Evolutionary conservation across 2,113 vertebrate species (phyloP).

Genomic region (Pantherophis guttatus): DNA sequence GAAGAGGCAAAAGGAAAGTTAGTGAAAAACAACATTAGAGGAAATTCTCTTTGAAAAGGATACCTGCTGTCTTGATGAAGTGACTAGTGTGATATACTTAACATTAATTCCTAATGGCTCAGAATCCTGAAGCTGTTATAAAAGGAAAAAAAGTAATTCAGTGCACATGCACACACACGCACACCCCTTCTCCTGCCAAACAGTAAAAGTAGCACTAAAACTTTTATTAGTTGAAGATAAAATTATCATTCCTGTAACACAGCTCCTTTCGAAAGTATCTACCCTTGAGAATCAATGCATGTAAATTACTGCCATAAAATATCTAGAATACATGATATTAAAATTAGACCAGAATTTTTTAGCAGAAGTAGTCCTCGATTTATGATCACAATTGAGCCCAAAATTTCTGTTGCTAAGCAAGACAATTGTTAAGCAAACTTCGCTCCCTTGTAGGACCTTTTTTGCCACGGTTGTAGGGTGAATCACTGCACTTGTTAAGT

Average conservation of each 20-base stretch:
- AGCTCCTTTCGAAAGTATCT: constrained; percentile 7
- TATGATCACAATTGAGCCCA: background rate
- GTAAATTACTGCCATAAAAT: constrained; percentile 33
- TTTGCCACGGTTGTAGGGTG: background rate
- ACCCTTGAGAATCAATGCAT: background rate
- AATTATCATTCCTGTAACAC: background rate
- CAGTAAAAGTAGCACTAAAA: background rate
- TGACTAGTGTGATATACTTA: background rate
- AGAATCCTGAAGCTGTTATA: background rate
- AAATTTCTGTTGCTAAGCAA: background rate
- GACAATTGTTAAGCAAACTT: background rate
- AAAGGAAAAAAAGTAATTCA: constrained; percentile 13
- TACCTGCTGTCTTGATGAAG: constrained; percentile 3
- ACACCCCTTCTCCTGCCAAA: background rate
- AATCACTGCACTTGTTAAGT: background rate
- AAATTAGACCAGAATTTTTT: background rate
- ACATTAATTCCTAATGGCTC: background rate
- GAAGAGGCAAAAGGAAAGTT: background rate
- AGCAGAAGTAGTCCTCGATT: background rate
- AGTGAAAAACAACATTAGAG: constrained; percentile 3
- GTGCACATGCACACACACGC: background rate
- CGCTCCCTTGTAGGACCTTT: background rate
- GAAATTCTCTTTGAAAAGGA: constrained; percentile 13
- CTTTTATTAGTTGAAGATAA: constrained; percentile 19
- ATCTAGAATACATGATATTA: background rate